A percentile compares a stretch with the other conserved stretches of the same genome.
Evolutionary conservation across 92 coral and sea anemone genomes (phyloP).

Genomic region (Chrysogorgia sp.): DNA sequence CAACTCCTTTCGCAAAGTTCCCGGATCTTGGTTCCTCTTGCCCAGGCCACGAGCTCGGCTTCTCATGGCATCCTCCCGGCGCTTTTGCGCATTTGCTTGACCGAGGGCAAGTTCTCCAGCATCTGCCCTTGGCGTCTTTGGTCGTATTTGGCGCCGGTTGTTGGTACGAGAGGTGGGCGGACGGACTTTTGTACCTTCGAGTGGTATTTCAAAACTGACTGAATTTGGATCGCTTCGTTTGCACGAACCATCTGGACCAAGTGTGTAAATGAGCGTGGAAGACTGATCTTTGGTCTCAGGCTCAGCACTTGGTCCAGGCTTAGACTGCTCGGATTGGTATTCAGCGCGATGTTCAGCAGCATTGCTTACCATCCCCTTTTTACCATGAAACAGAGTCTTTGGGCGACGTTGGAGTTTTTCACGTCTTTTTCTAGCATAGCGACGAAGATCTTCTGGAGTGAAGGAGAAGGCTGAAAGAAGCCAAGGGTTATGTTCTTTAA

Average conservation of each 20-base stretch:
- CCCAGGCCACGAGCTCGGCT: conserved; percentile 12
- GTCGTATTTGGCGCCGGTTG: conserved; percentile 16
- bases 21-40: not conserved
- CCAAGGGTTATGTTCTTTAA: not conserved
- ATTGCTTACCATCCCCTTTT: not conserved
- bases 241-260: not conserved
- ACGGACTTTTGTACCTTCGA: not conserved
- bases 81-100: not conserved
- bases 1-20: not conserved
- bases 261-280: not conserved
- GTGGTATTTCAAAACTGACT: not conserved
- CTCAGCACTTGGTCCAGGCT: not conserved
- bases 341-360: not conserved
- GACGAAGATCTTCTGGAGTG: conserved; percentile 6
- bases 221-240: not conserved
- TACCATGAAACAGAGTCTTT: not conserved
- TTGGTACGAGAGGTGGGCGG: conserved; percentile 7
- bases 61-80: conserved; percentile 4
- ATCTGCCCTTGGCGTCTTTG: not conserved
- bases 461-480: not conserved
- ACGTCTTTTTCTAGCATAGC: not conserved
- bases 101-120: conserved; percentile 6
- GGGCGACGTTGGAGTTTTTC: not conserved
- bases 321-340: not conserved
- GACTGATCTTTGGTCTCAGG: not conserved